A percentile compares a stretch with the other conserved stretches of the same genome.
phyloP scores from a whole-genome alignment of 2,888 invertebrate genomes.

The Erebia ligea region DNA sequence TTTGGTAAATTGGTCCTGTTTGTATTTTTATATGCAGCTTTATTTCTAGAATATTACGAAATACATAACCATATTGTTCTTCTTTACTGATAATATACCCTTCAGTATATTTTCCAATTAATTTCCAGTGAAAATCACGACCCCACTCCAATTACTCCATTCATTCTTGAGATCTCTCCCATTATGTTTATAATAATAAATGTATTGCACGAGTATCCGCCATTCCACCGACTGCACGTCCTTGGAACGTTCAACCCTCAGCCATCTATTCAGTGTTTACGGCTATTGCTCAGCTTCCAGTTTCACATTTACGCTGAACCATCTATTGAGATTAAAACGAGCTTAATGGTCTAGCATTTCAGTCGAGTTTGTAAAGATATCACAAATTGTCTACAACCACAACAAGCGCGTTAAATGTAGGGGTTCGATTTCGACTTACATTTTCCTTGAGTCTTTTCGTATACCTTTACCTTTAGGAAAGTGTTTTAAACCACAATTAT shows the following conservation, averaged over 20 bases:
- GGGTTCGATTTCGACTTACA: too few relatives aligned
- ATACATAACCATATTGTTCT: too few relatives aligned
- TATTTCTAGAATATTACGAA: too few relatives aligned
- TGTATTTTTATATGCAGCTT: too few relatives aligned
- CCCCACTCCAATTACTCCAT: neutral
- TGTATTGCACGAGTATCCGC: conserved; percentile 3
- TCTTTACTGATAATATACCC: too few relatives aligned
- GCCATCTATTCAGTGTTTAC: conserved; percentile 19
- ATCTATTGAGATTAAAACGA: conserved; percentile 6
- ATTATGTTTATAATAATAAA: neutral
- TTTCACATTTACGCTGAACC: conserved; percentile 4
- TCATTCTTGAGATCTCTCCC: neutral
- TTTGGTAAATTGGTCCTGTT: too few relatives aligned
- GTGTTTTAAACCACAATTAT: too few relatives aligned
- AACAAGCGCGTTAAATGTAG: too few relatives aligned
- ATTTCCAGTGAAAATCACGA: neutral
- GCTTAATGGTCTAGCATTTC: neutral
- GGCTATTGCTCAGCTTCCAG: conserved; percentile 16
- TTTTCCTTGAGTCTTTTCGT: too few relatives aligned
- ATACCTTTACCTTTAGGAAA: too few relatives aligned
- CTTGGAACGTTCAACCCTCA: conserved; percentile 5
- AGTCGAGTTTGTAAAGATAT: neutral
- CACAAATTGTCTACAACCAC: neutral
- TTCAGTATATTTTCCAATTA: neutral
- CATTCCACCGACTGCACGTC: conserved; percentile 16